Percentiles rank a stretch among this genome's conserved stretches.
phyloP scores from a whole-genome alignment of 2,888 invertebrate genomes.

The Lasioglossum morio region DNA sequence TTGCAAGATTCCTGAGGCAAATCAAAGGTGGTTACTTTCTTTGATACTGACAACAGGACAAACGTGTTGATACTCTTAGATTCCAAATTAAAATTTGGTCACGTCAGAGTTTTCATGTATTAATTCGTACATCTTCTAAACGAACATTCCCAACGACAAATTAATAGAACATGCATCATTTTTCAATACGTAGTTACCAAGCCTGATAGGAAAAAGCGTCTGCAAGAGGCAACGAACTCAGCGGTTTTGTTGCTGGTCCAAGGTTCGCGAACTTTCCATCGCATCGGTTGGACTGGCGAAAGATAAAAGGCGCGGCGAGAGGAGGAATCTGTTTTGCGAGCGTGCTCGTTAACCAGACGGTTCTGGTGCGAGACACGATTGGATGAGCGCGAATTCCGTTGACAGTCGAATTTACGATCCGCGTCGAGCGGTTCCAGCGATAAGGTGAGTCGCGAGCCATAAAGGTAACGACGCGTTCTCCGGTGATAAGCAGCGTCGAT shows the following conservation, averaged over 20 bases:
- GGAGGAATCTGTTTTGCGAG: not conserved
- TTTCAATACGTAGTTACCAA: not conserved
- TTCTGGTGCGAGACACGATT: not conserved
- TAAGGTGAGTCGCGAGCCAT: slow-evolving; percentile 17
- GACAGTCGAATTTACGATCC: slow-evolving; percentile 22
- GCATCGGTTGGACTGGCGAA: not conserved
- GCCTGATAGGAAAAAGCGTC: not conserved
- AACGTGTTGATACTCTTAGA: too few relatives aligned
- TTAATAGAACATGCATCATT: too few relatives aligned
- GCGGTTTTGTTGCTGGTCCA: not conserved
- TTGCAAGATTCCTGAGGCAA: too few relatives aligned
- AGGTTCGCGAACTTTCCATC: not conserved
- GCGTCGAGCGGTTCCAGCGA: slow-evolving; percentile 1
- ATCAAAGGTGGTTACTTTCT: too few relatives aligned
- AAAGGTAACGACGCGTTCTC: slow-evolving; percentile 25
- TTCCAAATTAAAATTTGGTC: too few relatives aligned
- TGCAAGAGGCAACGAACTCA: not conserved
- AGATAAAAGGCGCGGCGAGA: not conserved
- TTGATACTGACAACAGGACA: too few relatives aligned
- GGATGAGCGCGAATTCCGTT: slow-evolving; percentile 6
- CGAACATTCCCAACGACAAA: too few relatives aligned
- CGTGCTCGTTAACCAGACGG: not conserved
- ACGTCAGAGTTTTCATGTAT: too few relatives aligned
- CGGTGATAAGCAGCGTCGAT: slow-evolving; percentile 29
- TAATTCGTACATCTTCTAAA: too few relatives aligned